Evolutionary conservation across 1,140 invertebrate species (phyloP), one percentile per base, ranked within the genome.

Genomic region (Parapsyche elsis): DNA sequence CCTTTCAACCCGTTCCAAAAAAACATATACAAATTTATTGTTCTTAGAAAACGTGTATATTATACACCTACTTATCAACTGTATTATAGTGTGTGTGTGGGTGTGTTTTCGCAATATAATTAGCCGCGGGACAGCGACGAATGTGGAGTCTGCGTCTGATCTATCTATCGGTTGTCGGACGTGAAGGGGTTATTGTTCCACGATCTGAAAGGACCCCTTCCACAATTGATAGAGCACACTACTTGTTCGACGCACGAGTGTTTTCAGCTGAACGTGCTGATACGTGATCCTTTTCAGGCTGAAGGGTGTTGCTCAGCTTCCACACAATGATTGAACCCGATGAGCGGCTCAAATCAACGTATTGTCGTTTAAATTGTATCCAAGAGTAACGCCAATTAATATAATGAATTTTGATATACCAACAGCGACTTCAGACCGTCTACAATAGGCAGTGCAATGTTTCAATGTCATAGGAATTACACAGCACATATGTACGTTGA

Each of bases 161-260:
- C 59, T 9, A 38, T 38, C 59, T 19, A 23, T 16, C 19, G 59
- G 21, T 21, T 21, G 59, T 61, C 21, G 23, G 30, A 38, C 7
- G 30, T 38, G 30, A 38, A 67, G 24, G 64, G 64, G 64, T 67
- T 67, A 67, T 67, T 67, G 64, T 67, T 67, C 64, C 24, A 12
- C 24, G 64, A 67, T 67, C 23, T 26, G 64, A 67, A 67, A 12
- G 64, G 24, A 53, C 2, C 49, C 49, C 12, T 53, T 16, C 10
- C 49, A 16, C 64, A 67, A 67, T 67, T 67, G 64, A 67, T 67
- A 67, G 64, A 23, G 64, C 64, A 67, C 23, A 67, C 64, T n/a
- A 16, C 57, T 61, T 21, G 57, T 61, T 61, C 57, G 57, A 61
- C 5, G 30, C 30, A 38, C 21, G 57, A 61, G 57, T 19, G 57